These are phyloP conservation scores for Melanotaenia parkinsoni DNA, from an alignment of 2,797 vertebrate genomes.

Conservation along the genomic window DNA sequence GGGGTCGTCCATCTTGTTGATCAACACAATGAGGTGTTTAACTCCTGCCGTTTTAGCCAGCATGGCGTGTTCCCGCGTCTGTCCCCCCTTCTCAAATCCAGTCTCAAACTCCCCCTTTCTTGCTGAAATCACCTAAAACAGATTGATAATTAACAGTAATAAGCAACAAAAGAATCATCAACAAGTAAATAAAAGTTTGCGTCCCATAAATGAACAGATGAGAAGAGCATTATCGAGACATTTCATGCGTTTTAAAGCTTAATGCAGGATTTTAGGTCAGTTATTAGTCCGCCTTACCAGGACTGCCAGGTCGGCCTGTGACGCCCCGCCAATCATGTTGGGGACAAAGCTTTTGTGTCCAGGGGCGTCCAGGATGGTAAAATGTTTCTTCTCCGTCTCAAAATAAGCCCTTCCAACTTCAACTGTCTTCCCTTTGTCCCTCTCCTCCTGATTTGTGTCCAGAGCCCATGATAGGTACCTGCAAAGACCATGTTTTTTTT, in stretches of 20 bases:
- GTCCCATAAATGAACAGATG: not conserved
- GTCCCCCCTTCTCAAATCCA: conserved; percentile 98
- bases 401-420: conserved; percentile 99
- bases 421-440: conserved; percentile 99
- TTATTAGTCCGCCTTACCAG: conserved; percentile 84
- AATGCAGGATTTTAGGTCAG: not conserved
- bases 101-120: conserved; percentile 99
- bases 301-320: conserved; percentile 97
- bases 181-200: not conserved
- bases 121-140: conserved; percentile 93
- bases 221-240: not conserved
- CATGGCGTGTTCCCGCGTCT: conserved; percentile 98
- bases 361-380: conserved; percentile 98
- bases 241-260: not conserved
- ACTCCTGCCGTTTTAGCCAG: conserved; percentile 98
- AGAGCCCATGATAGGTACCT: conserved; percentile 99
- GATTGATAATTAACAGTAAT: not conserved
- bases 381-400: conserved; percentile 98
- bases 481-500: not conserved
- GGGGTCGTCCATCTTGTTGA: conserved; percentile 99
- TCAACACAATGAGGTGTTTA: conserved; percentile 97
- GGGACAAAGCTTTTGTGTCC: conserved; percentile 99
- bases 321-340: conserved; percentile 99
- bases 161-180: not conserved
- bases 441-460: conserved; percentile 99